phyloP scores from a whole-genome alignment of 2,797 vertebrate genomes.

The Percopsis omiscomaycus region DNA sequence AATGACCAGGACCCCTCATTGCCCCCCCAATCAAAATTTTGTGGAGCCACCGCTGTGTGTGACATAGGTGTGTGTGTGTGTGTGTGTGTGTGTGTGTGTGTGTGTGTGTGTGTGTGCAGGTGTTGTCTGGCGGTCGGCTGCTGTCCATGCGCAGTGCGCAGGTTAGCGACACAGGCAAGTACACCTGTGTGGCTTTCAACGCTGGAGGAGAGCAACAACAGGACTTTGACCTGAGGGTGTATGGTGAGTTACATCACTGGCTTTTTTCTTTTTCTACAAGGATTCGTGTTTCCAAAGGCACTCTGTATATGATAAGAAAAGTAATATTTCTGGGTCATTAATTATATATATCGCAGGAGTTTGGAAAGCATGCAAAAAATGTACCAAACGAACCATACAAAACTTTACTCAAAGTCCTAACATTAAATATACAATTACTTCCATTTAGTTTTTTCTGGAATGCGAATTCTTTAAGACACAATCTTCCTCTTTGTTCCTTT shows the following conservation, averaged over 20 bases:
- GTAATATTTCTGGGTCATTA: background rate
- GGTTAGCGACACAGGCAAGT: conserved; percentile 88
- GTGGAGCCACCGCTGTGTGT: conserved; percentile 6
- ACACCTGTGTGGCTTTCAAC: conserved; percentile 93
- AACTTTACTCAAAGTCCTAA: too few species aligned
- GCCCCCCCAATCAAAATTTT: too few species aligned
- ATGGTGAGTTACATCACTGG: conserved; percentile 76
- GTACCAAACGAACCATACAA: too few species aligned
- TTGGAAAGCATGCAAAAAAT: too few species aligned
- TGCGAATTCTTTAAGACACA: background rate
- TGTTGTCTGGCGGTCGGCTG: conserved; percentile 86
- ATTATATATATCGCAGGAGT: too few species aligned
- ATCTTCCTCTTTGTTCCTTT: conserved; percentile 5
- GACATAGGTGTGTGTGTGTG: background rate
- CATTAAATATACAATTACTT: too few species aligned
- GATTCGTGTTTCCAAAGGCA: background rate
- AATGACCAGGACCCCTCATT: too few species aligned
- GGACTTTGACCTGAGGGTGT: conserved; percentile 85
- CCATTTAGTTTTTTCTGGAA: too few species aligned
- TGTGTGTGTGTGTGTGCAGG: conserved; percentile 67
- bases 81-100: conserved; percentile 11
- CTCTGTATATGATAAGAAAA: background rate
- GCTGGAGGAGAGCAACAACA: conserved; percentile 91
- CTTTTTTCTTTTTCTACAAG: background rate
- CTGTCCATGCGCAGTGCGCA: conserved; percentile 85